Evolutionary conservation across 2,797 vertebrate species (phyloP).

Genomic region (Austrolebias charrua): DNA sequence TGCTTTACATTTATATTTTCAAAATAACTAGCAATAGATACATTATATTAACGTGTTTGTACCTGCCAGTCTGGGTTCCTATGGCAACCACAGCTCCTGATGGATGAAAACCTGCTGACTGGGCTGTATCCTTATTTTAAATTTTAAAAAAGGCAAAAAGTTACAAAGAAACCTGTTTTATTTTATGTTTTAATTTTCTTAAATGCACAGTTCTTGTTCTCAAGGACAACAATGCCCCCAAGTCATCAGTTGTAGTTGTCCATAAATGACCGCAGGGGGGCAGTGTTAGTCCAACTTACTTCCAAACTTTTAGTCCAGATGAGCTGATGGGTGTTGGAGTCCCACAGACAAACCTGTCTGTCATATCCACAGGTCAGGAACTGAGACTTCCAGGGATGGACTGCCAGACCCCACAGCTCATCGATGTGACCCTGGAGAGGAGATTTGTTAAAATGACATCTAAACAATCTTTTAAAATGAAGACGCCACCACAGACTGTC

Average conservation of each 20-base stretch:
- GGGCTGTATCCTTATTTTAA: constrained; percentile 89
- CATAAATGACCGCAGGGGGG: constrained; percentile 43
- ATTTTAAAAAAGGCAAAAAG: neutral
- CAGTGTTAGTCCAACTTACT: constrained; percentile 74
- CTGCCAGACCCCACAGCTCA: constrained; percentile 94
- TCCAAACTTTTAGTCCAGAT: constrained; percentile 93
- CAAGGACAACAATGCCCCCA: neutral
- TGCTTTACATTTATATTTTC: neutral
- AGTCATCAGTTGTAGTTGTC: neutral
- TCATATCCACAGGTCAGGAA: constrained; percentile 95
- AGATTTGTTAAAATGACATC: neutral
- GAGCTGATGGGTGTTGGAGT: constrained; percentile 87
- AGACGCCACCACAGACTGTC: neutral
- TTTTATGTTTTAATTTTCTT: too few species aligned
- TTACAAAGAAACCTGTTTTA: too few species aligned
- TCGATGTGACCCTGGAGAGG: constrained; percentile 90
- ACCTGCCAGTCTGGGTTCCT: constrained; percentile 96
- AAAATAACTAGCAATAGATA: neutral
- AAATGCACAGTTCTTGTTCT: neutral
- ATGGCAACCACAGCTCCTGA: constrained; percentile 92
- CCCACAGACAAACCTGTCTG: constrained; percentile 93
- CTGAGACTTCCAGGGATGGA: constrained; percentile 88
- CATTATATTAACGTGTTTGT: constrained; percentile 5
- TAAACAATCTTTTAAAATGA: neutral
- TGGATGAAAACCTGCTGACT: constrained; percentile 95